Evolutionary conservation across 2,888 invertebrate species (phyloP).

Genomic region (Saturnia japonica): DNA sequence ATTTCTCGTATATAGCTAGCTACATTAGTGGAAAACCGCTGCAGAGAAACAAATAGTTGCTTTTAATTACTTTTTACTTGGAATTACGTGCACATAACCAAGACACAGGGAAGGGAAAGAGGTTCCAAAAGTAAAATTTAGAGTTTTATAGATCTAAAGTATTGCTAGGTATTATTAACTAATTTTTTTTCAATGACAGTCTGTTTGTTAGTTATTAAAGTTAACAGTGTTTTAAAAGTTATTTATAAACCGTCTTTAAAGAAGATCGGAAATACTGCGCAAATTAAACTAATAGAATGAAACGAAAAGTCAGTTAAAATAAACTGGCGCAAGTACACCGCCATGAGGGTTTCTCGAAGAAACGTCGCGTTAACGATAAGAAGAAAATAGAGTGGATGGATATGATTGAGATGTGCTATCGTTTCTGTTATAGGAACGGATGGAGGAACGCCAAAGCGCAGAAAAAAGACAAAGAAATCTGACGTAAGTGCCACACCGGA

Average conservation of each 20-base stretch:
- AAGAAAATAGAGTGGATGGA: slow-evolving; percentile 45
- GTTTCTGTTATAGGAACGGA: slow-evolving; percentile 79
- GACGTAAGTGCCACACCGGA: slow-evolving; percentile 74
- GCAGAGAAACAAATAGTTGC: too few relatives aligned
- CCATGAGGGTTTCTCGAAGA: not conserved
- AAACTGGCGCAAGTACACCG: not conserved
- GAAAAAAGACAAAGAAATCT: slow-evolving; percentile 69
- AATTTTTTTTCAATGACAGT: too few relatives aligned
- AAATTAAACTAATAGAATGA: not conserved
- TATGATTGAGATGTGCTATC: slow-evolving; percentile 70
- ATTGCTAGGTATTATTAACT: too few relatives aligned
- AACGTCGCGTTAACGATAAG: slow-evolving; percentile 16
- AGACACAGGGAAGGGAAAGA: too few relatives aligned
- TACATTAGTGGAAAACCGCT: too few relatives aligned
- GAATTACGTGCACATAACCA: too few relatives aligned
- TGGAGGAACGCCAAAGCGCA: slow-evolving; percentile 63
- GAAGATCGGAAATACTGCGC: not conserved
- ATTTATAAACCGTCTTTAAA: not conserved
- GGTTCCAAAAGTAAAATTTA: too few relatives aligned
- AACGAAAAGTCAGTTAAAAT: not conserved
- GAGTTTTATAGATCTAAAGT: too few relatives aligned
- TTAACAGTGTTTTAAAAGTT: not conserved
- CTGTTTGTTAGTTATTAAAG: not conserved
- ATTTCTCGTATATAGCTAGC: too few relatives aligned
- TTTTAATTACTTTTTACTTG: too few relatives aligned